A percentile compares a stretch with the other conserved stretches of the same genome.
Evolutionary conservation across 1,140 invertebrate genomes (phyloP).

Genomic region (Harlomillsia oculata): DNA sequence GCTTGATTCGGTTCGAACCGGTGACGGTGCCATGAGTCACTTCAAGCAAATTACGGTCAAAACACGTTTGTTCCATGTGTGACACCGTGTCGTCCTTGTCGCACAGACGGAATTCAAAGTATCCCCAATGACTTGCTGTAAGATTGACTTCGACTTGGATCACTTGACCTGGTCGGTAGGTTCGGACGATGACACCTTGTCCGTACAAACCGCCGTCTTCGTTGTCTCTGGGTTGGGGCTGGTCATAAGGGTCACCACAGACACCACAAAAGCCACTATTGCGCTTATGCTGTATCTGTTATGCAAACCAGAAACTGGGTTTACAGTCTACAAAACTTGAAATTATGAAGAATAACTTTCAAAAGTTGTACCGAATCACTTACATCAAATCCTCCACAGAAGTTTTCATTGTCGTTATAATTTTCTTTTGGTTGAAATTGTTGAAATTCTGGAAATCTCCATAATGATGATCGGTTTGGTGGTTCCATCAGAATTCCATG

Average conservation of each 20-base stretch:
- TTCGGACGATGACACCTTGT: conserved; percentile 42
- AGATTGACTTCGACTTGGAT: conserved; percentile 63
- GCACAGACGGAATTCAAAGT: conserved; percentile 77
- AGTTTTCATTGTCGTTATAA: conserved; percentile 47
- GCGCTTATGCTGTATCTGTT: conserved; percentile 26
- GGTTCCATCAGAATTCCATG: conserved; percentile 41
- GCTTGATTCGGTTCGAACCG: not conserved
- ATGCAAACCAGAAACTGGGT: not conserved
- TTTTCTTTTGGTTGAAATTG: conserved; percentile 39
- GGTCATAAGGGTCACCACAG: conserved; percentile 41
- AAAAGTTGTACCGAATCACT: not conserved
- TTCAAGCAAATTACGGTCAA: conserved; percentile 53
- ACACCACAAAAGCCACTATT: conserved; percentile 44
- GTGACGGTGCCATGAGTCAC: conserved; percentile 42
- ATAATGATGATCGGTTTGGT: conserved; percentile 39
- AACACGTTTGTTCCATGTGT: conserved; percentile 56
- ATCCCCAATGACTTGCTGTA: conserved; percentile 57
- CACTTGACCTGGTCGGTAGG: conserved; percentile 39
- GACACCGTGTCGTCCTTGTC: conserved; percentile 46
- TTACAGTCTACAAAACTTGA: not conserved
- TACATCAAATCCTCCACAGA: conserved; percentile 44
- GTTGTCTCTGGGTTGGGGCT: conserved; percentile 43
- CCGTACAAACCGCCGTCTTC: conserved; percentile 48
- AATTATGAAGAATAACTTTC: not conserved
- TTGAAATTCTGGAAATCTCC: conserved; percentile 35